Evolutionary conservation across 2,113 vertebrate species (phyloP).

Genomic region (Crotophaga sulcirostris): DNA sequence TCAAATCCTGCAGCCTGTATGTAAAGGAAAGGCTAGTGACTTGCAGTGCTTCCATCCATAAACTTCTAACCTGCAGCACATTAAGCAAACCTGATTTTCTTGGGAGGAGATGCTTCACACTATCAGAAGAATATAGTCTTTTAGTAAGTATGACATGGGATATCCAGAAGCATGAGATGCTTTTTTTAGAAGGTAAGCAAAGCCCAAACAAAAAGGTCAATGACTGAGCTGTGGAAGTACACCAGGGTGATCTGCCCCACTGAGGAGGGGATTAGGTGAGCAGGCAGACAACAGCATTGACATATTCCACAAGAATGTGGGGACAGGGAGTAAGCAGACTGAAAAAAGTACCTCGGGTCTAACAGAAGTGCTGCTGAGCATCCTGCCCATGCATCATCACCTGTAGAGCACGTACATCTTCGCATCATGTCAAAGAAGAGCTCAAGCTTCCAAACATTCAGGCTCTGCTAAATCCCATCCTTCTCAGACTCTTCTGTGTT

Average conservation of each 20-base stretch:
- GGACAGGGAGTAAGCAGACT: neutral
- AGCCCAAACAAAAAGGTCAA: neutral
- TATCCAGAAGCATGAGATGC: neutral
- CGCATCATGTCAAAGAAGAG: neutral
- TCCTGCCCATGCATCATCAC: neutral
- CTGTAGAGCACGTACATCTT: accelerated
- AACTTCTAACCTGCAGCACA: neutral
- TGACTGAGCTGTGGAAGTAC: neutral
- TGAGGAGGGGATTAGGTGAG: neutral
- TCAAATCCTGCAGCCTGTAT: neutral
- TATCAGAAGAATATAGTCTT: neutral
- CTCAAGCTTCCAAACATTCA: neutral
- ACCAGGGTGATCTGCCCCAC: neutral
- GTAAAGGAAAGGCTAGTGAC: neutral
- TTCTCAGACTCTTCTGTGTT: accelerated
- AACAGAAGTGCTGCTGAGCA: neutral
- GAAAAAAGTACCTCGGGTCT: neutral
- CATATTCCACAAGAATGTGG: neutral
- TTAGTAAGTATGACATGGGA: neutral
- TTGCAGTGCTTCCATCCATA: neutral
- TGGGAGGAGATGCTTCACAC: neutral
- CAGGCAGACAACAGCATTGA: neutral
- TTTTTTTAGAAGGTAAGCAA: neutral
- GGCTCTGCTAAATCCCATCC: neutral
- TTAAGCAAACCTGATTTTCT: no score